Percentiles rank a stretch among this genome's conserved stretches.
Evolutionary conservation across 1,140 invertebrate species (phyloP).

Genomic region (Drosophila setifemur): DNA sequence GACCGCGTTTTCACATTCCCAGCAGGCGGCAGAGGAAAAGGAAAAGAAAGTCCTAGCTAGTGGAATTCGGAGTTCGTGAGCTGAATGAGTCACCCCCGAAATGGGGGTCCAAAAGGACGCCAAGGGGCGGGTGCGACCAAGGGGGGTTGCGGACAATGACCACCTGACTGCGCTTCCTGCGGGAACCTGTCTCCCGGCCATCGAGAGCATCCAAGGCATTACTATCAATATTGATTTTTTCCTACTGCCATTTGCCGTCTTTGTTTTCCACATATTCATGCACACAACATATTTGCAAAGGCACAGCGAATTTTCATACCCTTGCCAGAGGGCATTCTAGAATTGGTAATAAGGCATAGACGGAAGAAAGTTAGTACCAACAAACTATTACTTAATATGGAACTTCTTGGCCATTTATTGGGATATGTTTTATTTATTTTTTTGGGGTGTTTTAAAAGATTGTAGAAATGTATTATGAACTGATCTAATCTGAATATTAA

Average conservation of each 20-base stretch:
- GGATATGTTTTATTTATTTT: too few relatives aligned
- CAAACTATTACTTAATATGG: too few relatives aligned
- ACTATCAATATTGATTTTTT: constrained; percentile 76
- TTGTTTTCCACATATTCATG: constrained; percentile 64
- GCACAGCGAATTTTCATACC: neutral
- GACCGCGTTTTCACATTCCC: constrained; percentile 33
- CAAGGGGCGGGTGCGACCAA: neutral
- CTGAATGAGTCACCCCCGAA: constrained; percentile 49
- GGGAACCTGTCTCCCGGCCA: constrained; percentile 4
- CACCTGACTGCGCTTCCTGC: constrained; percentile 61
- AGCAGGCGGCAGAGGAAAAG: neutral
- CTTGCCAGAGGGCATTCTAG: too few relatives aligned
- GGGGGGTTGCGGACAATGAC: constrained; percentile 56
- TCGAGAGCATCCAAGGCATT: constrained; percentile 31
- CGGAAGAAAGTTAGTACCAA: too few relatives aligned
- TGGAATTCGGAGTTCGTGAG: constrained; percentile 23
- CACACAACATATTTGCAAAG: constrained; percentile 44
- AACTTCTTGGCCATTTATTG: too few relatives aligned
- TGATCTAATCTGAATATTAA: too few relatives aligned
- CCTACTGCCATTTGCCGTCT: constrained; percentile 21
- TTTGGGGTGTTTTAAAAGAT: too few relatives aligned
- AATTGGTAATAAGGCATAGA: too few relatives aligned
- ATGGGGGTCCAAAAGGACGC: neutral
- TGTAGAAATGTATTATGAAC: too few relatives aligned
- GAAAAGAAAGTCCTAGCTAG: constrained; percentile 18